These are phyloP conservation scores for Epizoanthus fatuus DNA, from an alignment of 92 coral and sea anemone species.

Conservation along the genomic window DNA sequence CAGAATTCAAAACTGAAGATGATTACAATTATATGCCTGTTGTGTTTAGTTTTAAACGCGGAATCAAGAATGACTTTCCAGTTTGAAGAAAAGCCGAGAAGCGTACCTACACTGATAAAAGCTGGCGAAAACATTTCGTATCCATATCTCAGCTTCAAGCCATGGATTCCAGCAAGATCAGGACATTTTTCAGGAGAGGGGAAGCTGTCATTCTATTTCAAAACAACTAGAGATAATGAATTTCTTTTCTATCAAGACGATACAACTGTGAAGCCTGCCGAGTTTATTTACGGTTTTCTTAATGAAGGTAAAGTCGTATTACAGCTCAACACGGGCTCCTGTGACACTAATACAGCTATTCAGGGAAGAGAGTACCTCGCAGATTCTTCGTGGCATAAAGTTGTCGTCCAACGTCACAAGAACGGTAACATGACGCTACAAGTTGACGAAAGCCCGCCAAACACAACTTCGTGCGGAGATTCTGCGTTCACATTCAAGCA, in stretches of 20 bases:
- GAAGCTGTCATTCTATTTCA: neutral
- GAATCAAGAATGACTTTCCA: slow-evolving; percentile 1
- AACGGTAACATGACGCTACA: neutral
- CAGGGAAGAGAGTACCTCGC: neutral
- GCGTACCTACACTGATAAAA: too few relatives aligned
- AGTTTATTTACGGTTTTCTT: neutral
- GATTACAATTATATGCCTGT: neutral
- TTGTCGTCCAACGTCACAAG: neutral
- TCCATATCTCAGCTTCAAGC: neutral
- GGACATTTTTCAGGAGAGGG: neutral
- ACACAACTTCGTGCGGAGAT: neutral
- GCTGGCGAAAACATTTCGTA: too few relatives aligned
- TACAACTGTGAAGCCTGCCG: neutral
- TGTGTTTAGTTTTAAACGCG: neutral
- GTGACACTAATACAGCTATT: neutral
- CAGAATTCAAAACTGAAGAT: neutral
- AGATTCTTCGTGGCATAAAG: neutral
- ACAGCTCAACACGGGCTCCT: neutral
- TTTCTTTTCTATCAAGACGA: neutral
- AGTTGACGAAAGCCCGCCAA: neutral
- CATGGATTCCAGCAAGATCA: neutral
- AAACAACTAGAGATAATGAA: neutral
- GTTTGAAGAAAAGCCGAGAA: neutral
- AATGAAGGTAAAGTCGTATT: neutral
- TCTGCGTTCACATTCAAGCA: neutral